A percentile compares a stretch with the other conserved stretches of the same genome.
phyloP scores from a whole-genome alignment of 2,113 vertebrate species.

The Psittacus erithacus region DNA sequence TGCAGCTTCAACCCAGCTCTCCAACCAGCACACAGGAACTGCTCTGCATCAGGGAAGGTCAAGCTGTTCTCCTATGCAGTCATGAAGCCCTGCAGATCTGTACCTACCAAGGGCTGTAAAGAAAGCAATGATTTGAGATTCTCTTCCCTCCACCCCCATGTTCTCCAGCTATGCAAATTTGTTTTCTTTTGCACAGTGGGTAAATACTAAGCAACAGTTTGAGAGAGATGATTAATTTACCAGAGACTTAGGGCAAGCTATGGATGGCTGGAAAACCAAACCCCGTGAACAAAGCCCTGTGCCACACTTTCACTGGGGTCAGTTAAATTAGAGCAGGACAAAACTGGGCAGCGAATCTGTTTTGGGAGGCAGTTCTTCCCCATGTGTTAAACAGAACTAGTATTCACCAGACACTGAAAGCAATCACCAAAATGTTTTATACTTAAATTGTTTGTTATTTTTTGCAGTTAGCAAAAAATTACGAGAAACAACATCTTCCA shows the following conservation, averaged over 20 bases:
- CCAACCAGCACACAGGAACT: neutral
- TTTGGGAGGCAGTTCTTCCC: neutral
- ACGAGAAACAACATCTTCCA: neutral
- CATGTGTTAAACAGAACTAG: neutral
- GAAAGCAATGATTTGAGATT: neutral
- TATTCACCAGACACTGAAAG: neutral
- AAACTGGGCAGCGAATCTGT: neutral
- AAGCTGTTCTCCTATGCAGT: neutral
- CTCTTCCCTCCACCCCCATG: neutral
- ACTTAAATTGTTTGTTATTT: neutral
- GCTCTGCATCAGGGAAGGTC: neutral
- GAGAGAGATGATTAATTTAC: neutral
- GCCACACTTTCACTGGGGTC: neutral
- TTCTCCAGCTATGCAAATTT: neutral
- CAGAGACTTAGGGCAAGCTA: neutral
- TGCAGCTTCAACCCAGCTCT: neutral
- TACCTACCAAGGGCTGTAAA: neutral
- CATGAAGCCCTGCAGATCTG: neutral
- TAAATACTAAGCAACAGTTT: neutral
- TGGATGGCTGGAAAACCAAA: neutral
- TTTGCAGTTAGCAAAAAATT: neutral
- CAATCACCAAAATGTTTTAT: neutral
- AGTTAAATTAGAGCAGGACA: neutral
- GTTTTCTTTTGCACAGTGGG: neutral
- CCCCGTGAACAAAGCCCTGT: neutral